A percentile compares a stretch with the other conserved stretches of the same genome.
phyloP scores from a whole-genome alignment of 2,888 invertebrate genomes.

The Ommatoiulus sabulosus region DNA sequence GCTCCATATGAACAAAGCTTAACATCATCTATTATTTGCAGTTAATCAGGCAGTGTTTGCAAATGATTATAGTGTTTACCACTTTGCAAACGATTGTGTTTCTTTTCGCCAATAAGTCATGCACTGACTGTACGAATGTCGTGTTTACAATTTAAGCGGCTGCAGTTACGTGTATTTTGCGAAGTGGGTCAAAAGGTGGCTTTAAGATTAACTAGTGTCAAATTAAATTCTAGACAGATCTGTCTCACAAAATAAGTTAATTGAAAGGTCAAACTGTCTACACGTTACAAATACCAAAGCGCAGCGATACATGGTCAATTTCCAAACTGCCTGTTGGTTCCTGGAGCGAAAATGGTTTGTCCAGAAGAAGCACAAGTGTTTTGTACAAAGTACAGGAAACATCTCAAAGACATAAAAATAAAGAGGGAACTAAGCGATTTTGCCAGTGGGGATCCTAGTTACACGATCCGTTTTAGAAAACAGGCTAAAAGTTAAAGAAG shows the following conservation, averaged over 20 bases:
- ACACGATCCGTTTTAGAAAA: slow-evolving; percentile 14
- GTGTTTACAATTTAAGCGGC: not conserved
- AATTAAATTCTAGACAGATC: not conserved
- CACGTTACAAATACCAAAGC: not conserved
- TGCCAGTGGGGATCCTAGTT: slow-evolving; percentile 1
- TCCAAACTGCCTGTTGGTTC: not conserved
- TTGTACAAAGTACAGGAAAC: not conserved
- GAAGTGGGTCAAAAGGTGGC: slow-evolving; percentile 24
- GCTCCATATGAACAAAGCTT: too few species aligned
- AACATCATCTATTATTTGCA: too few species aligned
- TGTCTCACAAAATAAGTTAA: not conserved
- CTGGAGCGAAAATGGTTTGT: not conserved
- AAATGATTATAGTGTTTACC: too few species aligned
- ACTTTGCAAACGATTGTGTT: too few species aligned
- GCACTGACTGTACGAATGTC: too few species aligned
- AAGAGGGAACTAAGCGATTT: slow-evolving; percentile 33
- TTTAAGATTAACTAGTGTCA: not conserved
- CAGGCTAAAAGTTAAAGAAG: not conserved
- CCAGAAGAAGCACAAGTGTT: not conserved
- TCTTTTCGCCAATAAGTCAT: too few species aligned
- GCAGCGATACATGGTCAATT: not conserved
- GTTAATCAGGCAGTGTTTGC: too few species aligned
- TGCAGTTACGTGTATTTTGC: not conserved
- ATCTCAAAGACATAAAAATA: not conserved
- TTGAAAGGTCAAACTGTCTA: not conserved